Percentiles rank a stretch among this genome's conserved stretches.
These are phyloP conservation scores for Chymomyza amoena DNA, from an alignment of 2,888 invertebrate genomes.

Conservation along the genomic window DNA sequence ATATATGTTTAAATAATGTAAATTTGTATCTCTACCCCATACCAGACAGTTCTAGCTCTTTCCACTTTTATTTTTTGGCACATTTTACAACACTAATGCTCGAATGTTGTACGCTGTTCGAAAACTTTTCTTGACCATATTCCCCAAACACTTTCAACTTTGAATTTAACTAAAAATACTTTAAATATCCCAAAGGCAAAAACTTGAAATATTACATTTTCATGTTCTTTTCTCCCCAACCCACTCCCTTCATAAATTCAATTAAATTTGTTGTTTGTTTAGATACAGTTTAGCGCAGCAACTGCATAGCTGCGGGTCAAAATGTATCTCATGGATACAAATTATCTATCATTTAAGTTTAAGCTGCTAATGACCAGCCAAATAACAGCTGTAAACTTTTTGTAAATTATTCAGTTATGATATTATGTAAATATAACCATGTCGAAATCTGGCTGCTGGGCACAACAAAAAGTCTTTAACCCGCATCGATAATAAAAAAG, in stretches of 20 bases:
- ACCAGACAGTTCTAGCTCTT: background rate
- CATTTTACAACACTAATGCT: background rate
- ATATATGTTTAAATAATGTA: background rate
- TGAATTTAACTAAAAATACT: no score
- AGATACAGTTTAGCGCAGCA: background rate
- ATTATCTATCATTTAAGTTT: constrained; percentile 34
- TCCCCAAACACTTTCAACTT: background rate
- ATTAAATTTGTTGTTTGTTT: constrained; percentile 19
- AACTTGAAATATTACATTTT: background rate
- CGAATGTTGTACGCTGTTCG: background rate
- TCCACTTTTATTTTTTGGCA: background rate
- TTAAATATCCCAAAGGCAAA: background rate
- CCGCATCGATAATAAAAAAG: constrained; percentile 32
- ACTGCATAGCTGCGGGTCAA: constrained; percentile 18
- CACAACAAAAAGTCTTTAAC: constrained; percentile 26
- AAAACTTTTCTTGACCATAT: background rate
- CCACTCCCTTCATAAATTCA: constrained; percentile 13
- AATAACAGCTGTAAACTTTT: constrained; percentile 7
- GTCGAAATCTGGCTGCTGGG: background rate
- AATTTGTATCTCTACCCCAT: no score
- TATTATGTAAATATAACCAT: background rate
- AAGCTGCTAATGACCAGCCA: constrained; percentile 36
- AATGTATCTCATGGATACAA: constrained; percentile 12
- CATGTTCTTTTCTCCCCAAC: background rate
- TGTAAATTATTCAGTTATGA: background rate